Conservation (phyloP, 2,113 vertebrate genomes). For the Brachyistius frenatus region DNA sequence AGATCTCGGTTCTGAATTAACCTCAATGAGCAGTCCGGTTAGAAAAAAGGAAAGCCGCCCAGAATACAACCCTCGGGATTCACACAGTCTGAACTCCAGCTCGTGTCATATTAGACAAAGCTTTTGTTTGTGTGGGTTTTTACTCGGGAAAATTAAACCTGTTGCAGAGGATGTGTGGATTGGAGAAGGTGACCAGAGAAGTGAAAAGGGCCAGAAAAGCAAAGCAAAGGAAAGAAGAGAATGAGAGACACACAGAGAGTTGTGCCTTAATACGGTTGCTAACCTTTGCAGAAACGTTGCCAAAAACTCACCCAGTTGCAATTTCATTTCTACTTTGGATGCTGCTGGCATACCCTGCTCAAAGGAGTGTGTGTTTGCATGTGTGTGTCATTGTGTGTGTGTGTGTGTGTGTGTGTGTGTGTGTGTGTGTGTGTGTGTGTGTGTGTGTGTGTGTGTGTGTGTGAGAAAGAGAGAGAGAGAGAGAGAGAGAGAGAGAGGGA, state of each 20-base stretch:
- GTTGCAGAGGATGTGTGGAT: not conserved
- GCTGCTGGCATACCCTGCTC: not conserved
- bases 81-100: not conserved
- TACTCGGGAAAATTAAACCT: not conserved
- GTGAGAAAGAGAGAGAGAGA: not conserved
- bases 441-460: not conserved
- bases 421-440: not conserved
- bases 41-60: not conserved
- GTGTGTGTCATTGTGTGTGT: not conserved
- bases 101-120: not conserved
- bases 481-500: not conserved
- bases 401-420: not conserved
- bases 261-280: constrained; percentile 9
- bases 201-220: not conserved
- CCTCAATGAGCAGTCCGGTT: not conserved
- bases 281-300: constrained; percentile 20
- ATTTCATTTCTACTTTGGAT: constrained; percentile 36
- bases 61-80: not conserved
- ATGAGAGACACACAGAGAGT: not conserved
- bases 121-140: not conserved
- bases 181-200: not conserved
- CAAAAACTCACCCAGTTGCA: constrained; percentile 30
- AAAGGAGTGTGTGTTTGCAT: constrained; percentile 4
- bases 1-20: constrained; percentile 22
- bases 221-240: not conserved